Evolutionary conservation across 1,140 invertebrate species (phyloP).

Genomic region (Heliconius eleuchia): DNA sequence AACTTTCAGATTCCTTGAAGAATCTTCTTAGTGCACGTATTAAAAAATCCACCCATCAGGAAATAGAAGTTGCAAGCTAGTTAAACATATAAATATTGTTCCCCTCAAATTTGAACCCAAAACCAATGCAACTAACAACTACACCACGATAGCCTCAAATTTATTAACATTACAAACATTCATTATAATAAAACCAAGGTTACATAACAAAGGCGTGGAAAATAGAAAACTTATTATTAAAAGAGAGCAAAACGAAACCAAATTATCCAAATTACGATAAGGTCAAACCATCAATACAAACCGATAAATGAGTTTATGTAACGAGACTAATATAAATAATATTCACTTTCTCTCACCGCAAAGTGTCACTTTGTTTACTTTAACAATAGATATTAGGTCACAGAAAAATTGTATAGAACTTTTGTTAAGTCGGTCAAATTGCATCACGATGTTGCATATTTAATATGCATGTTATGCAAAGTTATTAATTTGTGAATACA

Average conservation of each 20-base stretch:
- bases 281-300: slow-evolving; percentile 27
- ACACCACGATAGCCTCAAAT: not conserved
- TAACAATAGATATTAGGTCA: slow-evolving; percentile 15
- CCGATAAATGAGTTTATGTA: slow-evolving; percentile 44
- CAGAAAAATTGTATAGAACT: slow-evolving; percentile 15
- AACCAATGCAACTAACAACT: no score
- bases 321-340: slow-evolving; percentile 25
- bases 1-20: no score
- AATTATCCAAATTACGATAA: slow-evolving; percentile 33
- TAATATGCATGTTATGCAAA: not conserved
- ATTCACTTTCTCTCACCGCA: slow-evolving; percentile 47
- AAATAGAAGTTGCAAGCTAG: no score
- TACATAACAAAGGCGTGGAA: slow-evolving; percentile 11
- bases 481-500: no score
- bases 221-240: slow-evolving; percentile 28
- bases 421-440: slow-evolving; percentile 18
- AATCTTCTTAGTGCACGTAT: no score
- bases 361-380: slow-evolving; percentile 30
- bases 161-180: no score
- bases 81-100: no score
- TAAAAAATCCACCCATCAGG: no score
- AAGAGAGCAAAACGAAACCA: slow-evolving; percentile 30
- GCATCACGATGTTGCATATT: slow-evolving; percentile 5
- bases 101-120: no score
- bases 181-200: not conserved